Conservation (phyloP, 1,140 invertebrate genomes). For the Zaprionus ornatus region DNA sequence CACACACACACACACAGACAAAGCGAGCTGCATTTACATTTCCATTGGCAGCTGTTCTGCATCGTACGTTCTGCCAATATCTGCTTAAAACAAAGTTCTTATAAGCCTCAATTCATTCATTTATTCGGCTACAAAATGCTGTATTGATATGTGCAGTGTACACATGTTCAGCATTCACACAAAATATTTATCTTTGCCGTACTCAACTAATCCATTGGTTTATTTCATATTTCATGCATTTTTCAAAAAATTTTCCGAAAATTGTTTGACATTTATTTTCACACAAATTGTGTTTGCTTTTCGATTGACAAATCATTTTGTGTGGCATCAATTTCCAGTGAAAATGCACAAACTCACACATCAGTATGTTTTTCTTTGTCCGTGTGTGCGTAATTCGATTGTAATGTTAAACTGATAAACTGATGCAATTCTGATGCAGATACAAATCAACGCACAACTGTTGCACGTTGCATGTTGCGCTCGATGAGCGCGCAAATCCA, state of each 20-base stretch:
- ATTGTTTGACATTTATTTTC: constrained; percentile 11
- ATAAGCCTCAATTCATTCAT: neutral
- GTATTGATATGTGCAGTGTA: neutral
- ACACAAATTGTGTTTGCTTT: constrained; percentile 8
- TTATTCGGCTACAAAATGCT: neutral
- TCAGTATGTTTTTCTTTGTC: neutral
- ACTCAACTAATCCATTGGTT: neutral
- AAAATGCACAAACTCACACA: neutral
- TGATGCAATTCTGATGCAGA: constrained; percentile 39
- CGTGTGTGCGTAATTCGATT: constrained; percentile 49
- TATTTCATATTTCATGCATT: neutral
- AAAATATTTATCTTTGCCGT: neutral
- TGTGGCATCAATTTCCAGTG: constrained; percentile 25
- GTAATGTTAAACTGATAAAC: constrained; percentile 51
- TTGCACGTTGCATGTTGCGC: constrained; percentile 40
- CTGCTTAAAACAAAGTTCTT: neutral
- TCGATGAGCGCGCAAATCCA: constrained; percentile 59
- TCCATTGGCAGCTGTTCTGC: neutral
- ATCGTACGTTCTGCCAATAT: neutral
- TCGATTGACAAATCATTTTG: constrained; percentile 28
- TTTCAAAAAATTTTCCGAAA: neutral
- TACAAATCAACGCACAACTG: constrained; percentile 59
- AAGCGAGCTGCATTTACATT: constrained; percentile 3
- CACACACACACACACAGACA: constrained; percentile 2
- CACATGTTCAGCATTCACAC: too few relatives aligned